A percentile compares a stretch with the other conserved stretches of the same genome.
phyloP scores from a whole-genome alignment of 2,888 invertebrate genomes.

The Priocnemis perturbator region DNA sequence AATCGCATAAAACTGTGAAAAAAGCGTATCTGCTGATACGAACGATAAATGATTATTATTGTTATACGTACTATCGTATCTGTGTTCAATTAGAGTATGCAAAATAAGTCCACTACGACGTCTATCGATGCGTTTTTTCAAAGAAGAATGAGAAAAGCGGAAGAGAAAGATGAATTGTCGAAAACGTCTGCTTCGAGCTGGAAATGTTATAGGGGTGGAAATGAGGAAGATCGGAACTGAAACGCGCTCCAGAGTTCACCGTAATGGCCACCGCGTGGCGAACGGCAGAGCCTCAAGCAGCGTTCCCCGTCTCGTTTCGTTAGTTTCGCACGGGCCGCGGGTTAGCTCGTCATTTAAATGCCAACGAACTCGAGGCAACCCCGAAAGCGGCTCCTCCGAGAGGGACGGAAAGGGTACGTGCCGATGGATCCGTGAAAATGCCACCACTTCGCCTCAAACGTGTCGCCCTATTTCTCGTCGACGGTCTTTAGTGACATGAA shows the following conservation, averaged over 20 bases:
- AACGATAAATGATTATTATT: too few relatives aligned
- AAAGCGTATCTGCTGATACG: too few relatives aligned
- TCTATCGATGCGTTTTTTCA: too few relatives aligned
- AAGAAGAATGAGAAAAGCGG: too few relatives aligned
- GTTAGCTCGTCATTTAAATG: slow-evolving; percentile 68
- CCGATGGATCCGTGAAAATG: slow-evolving; percentile 49
- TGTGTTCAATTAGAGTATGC: too few relatives aligned
- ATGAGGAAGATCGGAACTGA: slow-evolving; percentile 9
- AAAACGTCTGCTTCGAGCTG: too few relatives aligned
- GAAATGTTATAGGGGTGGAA: not conserved
- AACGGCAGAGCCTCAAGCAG: not conserved
- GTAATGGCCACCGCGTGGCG: slow-evolving; percentile 32
- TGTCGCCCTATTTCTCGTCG: not conserved
- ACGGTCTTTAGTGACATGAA: not conserved
- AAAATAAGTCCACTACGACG: too few relatives aligned
- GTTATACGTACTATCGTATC: too few relatives aligned
- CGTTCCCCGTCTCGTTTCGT: slow-evolving; percentile 53
- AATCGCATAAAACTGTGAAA: too few relatives aligned
- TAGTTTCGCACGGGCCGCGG: slow-evolving; percentile 51
- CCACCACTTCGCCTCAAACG: slow-evolving; percentile 27
- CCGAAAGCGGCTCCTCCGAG: slow-evolving; percentile 27
- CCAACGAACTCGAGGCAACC: slow-evolving; percentile 52
- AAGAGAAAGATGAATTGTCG: too few relatives aligned
- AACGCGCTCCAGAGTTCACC: slow-evolving; percentile 15
- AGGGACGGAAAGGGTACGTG: slow-evolving; percentile 44